Conservation (phyloP, 1,140 invertebrate species). For the Brachionus sp. region DNA sequence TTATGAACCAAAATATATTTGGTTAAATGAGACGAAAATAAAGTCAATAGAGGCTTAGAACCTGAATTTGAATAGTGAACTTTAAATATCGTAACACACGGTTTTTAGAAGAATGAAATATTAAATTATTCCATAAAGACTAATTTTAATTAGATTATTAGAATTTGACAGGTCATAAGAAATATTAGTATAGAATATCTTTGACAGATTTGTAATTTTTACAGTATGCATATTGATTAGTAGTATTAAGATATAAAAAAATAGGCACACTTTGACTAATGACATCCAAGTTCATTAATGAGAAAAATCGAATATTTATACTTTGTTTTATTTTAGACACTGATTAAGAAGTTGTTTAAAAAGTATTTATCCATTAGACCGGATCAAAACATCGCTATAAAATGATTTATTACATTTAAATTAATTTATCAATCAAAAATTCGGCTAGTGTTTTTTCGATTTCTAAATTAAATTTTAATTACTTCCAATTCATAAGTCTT, state of each 20-base stretch:
- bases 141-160: conserved; percentile 34
- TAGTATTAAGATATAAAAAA: background rate
- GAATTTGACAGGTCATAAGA: conserved; percentile 34
- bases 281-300: background rate
- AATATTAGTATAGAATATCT: conserved; percentile 25
- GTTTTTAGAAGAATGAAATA: background rate
- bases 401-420: conserved; percentile 26
- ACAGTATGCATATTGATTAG: background rate
- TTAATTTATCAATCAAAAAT: conserved; percentile 25
- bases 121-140: conserved; percentile 17
- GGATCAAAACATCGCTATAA: conserved; percentile 7
- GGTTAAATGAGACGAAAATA: background rate
- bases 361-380: background rate
- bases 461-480: conserved; percentile 26
- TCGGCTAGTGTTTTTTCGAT: conserved; percentile 4
- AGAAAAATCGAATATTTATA: background rate
- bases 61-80: background rate
- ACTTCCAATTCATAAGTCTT: background rate
- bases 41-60: background rate
- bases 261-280: conserved; percentile 6
- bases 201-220: conserved; percentile 26
- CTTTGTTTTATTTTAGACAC: background rate
- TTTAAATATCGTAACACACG: background rate
- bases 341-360: background rate
- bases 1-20: background rate